Evolutionary conservation across 2,113 vertebrate genomes (phyloP).

Genomic region (Cyanoderma ruficeps): DNA sequence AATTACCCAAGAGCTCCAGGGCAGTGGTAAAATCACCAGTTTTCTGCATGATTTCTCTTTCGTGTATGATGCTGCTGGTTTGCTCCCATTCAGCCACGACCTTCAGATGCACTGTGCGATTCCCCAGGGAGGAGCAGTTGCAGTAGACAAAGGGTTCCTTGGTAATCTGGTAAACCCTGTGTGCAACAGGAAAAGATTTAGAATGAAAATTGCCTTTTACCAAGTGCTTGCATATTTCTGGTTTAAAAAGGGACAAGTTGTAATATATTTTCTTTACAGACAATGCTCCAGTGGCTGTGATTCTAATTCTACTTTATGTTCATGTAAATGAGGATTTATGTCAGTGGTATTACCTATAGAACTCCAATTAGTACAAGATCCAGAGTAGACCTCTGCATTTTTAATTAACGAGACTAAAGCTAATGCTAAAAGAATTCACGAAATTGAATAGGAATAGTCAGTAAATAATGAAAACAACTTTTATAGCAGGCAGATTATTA

Average conservation of each 20-base stretch:
- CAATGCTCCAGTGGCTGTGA: neutral
- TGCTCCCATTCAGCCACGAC: conserved; percentile 72
- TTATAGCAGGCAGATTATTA: neutral
- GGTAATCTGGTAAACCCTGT: conserved; percentile 78
- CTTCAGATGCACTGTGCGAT: conserved; percentile 76
- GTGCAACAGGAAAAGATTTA: neutral
- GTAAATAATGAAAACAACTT: neutral
- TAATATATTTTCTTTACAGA: neutral
- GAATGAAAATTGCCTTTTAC: neutral
- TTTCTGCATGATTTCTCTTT: conserved; percentile 57
- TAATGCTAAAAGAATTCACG: neutral
- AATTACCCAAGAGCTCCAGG: conserved; percentile 80
- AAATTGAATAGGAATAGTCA: neutral
- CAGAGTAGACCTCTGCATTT: neutral
- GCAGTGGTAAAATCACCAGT: conserved; percentile 74
- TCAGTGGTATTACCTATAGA: neutral
- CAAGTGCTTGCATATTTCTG: neutral
- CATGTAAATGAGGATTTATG: neutral
- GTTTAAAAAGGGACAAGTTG: neutral
- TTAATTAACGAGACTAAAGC: neutral
- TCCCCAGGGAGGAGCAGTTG: conserved; percentile 74
- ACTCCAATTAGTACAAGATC: neutral
- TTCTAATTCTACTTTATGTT: neutral
- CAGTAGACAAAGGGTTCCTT: conserved; percentile 77
- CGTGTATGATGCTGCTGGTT: neutral